Evolutionary conservation across 2,888 invertebrate genomes (phyloP), one percentile per base, ranked within the genome.

Genomic region (Linnaemya tessellans): DNA sequence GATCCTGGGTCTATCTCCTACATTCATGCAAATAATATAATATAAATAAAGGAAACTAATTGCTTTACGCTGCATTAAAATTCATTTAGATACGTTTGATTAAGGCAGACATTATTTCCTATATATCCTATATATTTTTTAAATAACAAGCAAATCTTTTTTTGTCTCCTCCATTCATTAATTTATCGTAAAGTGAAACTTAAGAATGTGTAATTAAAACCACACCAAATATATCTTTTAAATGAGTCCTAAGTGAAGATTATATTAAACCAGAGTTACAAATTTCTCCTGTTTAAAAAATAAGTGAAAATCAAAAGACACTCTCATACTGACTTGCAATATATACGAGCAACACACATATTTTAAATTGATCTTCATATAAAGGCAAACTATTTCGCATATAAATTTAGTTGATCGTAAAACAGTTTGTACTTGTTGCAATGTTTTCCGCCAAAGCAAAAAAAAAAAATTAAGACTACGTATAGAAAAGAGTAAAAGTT

Each of bases 401-500:
- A 85, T 79, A 85, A 85, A 81, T 85, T 81, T 70, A 43, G 81
- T 62, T 81, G 62, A 64, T 65, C 58, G 79, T 25, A 65, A 77
- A 84, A 85, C 84, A 81, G 81, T 81, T 85, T 85, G 81, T 62
- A 58, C 56, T 68, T 46, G 58, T n/a, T 49, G 51, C 60, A 70
- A n/a, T 56, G 46, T 64, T 70, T 80, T 81, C 70, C 70, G 74
- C 68, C 49, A 80, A 65, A 73, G n/a, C 13, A 20, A 79, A 41
- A 3, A 11, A 41, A 41, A 7, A 11, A 41, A 41, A 11, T 11
- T 11, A 41, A 11, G 3, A 13, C 41, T 13, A 41, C 22, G 25
- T 20, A 38, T 67, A 71, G 71, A 60, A 68, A 73, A 68, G 54
- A 81, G 84, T 84, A 84, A 84, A 84, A 84, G 78, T 84, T 80